Percentiles rank a stretch among this genome's conserved stretches.
These are phyloP conservation scores for Rhizomys pruinosus DNA, from an alignment of 2,113 vertebrate genomes.

Conservation along the genomic window DNA sequence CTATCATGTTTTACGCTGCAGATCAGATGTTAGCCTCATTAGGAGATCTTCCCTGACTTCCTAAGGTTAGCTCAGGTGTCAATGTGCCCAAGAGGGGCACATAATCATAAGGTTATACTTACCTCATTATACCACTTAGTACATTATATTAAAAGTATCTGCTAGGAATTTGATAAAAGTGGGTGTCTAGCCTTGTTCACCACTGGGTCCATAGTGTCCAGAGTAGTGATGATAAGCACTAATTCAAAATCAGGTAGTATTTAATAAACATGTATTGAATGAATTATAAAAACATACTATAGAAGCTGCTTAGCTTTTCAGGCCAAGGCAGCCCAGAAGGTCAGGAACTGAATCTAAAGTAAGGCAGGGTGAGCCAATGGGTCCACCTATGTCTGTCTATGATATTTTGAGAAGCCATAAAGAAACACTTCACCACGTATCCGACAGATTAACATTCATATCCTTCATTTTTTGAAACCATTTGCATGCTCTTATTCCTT, in stretches of 20 bases:
- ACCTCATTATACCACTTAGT: not conserved
- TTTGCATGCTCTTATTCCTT: slow-evolving; percentile 56
- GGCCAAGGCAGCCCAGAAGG: slow-evolving; percentile 4
- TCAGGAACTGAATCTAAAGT: slow-evolving; percentile 35
- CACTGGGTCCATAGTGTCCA: not conserved
- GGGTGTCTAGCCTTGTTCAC: not conserved
- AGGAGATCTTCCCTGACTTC: not conserved
- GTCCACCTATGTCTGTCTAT: not conserved
- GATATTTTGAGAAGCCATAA: slow-evolving; percentile 56
- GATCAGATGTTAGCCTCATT: slow-evolving; percentile 13
- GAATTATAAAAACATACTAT: not conserved
- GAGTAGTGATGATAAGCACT: slow-evolving; percentile 6
- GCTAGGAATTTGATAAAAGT: slow-evolving; percentile 9
- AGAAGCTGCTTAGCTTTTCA: slow-evolving; percentile 45
- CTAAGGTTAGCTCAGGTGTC: not conserved
- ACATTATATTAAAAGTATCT: slow-evolving; percentile 1
- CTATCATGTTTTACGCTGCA: not conserved
- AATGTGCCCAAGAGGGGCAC: not conserved
- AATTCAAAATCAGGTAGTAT: slow-evolving; percentile 24
- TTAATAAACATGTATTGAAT: slow-evolving; percentile 37
- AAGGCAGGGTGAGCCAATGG: slow-evolving; percentile 30
- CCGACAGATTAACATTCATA: slow-evolving; percentile 56
- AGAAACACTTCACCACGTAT: slow-evolving; percentile 55
- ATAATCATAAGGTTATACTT: not conserved
- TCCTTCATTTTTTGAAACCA: slow-evolving; percentile 54